phyloP scores from a whole-genome alignment of 1,140 invertebrate genomes.

The Probaryconus sp. region DNA sequence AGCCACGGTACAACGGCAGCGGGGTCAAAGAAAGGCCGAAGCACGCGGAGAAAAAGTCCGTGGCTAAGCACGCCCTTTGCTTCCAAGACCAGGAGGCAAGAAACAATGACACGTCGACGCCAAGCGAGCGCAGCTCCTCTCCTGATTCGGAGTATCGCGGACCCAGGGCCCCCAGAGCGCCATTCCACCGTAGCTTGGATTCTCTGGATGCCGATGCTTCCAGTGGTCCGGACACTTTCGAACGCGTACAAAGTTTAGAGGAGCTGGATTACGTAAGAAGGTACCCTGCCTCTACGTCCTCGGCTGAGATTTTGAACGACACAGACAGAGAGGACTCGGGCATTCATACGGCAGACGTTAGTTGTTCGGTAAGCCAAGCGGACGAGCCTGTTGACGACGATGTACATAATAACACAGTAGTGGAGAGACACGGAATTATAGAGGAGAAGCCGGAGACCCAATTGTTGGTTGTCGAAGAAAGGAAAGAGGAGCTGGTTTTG shows the following conservation, averaged over 20 bases:
- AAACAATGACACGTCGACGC: slow-evolving; percentile 60
- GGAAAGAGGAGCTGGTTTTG: slow-evolving; percentile 20
- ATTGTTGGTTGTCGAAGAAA: slow-evolving; percentile 13
- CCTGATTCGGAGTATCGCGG: slow-evolving; percentile 74
- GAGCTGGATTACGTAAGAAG: slow-evolving; percentile 80
- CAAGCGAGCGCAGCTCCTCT: slow-evolving; percentile 74
- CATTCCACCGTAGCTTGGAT: slow-evolving; percentile 82
- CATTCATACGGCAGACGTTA: slow-evolving; percentile 88
- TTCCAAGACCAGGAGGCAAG: slow-evolving; percentile 67
- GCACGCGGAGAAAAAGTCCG: slow-evolving; percentile 62
- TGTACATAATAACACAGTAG: slow-evolving; percentile 62
- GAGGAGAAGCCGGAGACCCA: slow-evolving; percentile 60
- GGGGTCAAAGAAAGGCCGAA: slow-evolving; percentile 76
- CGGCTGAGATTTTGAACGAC: slow-evolving; percentile 79
- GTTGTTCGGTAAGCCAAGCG: slow-evolving; percentile 85
- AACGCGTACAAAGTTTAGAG: slow-evolving; percentile 83
- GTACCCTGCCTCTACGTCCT: slow-evolving; percentile 79
- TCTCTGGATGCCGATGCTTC: slow-evolving; percentile 80
- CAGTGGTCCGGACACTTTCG: slow-evolving; percentile 79
- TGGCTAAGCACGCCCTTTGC: slow-evolving; percentile 64
- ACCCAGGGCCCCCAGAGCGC: slow-evolving; percentile 67
- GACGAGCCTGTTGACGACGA: slow-evolving; percentile 81
- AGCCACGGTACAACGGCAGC: slow-evolving; percentile 72
- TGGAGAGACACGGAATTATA: slow-evolving; percentile 61
- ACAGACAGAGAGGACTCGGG: slow-evolving; percentile 89